These are phyloP conservation scores for Pseudotriccus pelzelni DNA, from an alignment of 2,797 vertebrate genomes.

Conservation along the genomic window DNA sequence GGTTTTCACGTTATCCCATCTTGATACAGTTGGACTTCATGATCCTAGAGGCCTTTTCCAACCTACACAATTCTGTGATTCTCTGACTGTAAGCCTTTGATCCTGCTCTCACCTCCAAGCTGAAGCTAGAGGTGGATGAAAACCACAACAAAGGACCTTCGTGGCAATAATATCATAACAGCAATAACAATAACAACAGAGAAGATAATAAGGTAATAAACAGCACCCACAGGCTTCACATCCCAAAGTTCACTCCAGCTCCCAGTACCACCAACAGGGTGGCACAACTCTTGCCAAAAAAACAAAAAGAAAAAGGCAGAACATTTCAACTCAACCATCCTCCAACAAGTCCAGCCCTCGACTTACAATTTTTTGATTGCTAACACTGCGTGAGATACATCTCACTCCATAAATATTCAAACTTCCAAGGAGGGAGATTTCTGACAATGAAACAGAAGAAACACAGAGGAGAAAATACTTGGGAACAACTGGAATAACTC, in stretches of 20 bases:
- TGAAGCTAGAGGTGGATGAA: not conserved
- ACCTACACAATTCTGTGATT: not conserved
- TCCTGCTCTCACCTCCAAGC: not conserved
- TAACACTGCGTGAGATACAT: not conserved
- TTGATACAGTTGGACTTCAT: not conserved
- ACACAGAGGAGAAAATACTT: not conserved
- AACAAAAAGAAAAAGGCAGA: not conserved
- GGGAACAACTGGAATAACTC: not conserved
- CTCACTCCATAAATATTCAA: not conserved
- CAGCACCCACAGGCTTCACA: not conserved
- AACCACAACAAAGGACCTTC: not conserved
- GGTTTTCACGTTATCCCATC: not conserved
- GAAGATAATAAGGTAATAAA: not conserved
- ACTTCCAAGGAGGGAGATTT: not conserved
- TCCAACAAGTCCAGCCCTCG: not conserved
- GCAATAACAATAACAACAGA: not conserved
- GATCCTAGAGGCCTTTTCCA: not conserved
- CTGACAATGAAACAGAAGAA: not conserved
- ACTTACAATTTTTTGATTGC: not conserved
- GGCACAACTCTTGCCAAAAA: not conserved
- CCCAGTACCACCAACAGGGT: not conserved
- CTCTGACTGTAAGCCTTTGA: not conserved
- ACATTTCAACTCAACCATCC: not conserved
- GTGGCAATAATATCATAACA: rapidly evolving
- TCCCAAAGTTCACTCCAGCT: not conserved